Base-by-base conservation (phyloP, 2,888 invertebrate genomes). In the Cosmorhoe ocellata region DNA sequence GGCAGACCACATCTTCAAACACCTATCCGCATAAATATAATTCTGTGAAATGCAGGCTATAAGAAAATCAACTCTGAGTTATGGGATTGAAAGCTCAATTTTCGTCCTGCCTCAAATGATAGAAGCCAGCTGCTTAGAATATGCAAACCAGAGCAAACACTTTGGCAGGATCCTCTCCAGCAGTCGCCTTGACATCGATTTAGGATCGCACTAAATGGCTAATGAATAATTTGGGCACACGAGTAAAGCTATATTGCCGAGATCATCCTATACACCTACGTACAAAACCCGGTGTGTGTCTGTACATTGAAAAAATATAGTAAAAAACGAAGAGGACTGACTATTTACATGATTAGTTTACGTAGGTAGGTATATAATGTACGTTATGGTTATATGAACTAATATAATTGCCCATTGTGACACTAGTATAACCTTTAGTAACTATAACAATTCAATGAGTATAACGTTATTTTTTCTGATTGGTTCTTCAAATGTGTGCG, bases 141-240 rank as follows among this genome's bases (percentile, higher is more conserved):
- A 54, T 50, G 54, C 54, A 46, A 54, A 49, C 49, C 41, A 46
- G 45, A 30, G 42, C 41, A 45, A 54, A 54, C 46, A 50, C 51
- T 47, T 39, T 41, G 28, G 40, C 6, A 32, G 33, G 28, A 28
- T 28, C 39, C 44, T 44, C 46, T 39, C 28, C 42, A 34, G 28
- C 48, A 13, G 30, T 30, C 32, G 41, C 45, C 39, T 50, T 42
- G 42, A 46, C 49, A 41, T 45, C 48, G 45, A 38, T 46, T 46
- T 27, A 38, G 41, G 37, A 31, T 47, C 38, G 18, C n/a, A 22
- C 40, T 26, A 45, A 54, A 54, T 46, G 45, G 49, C 46, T 50
- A 36, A 39, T 46, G 50, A 50, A 46, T 50, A 50, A 49, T 50
- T 36, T 42, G 26, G 18, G 14, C 26, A 9, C 27, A 22, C n/a